phyloP scores from a whole-genome alignment of 2,797 vertebrate species.

The Thalassophryne amazonica region DNA sequence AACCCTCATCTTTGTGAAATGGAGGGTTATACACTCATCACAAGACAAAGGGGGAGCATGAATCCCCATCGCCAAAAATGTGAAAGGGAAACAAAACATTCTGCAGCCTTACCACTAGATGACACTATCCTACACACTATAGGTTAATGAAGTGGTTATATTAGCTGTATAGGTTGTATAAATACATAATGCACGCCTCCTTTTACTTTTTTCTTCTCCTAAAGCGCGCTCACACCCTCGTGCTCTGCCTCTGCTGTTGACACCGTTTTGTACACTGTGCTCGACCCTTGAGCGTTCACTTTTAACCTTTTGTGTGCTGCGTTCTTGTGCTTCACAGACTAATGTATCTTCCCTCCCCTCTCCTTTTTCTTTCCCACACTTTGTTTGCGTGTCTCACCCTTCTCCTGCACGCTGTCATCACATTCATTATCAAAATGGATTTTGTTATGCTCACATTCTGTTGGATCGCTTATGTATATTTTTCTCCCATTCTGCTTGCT shows the following conservation, averaged over 20 bases:
- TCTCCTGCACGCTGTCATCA: constrained; percentile 38
- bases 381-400: constrained; percentile 14
- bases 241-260: constrained; percentile 31
- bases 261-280: constrained; percentile 45
- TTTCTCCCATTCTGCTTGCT: not conserved
- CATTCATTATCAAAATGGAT: constrained; percentile 30
- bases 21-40: too few relatives aligned
- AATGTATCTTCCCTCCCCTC: constrained; percentile 67
- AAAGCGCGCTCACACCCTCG: constrained; percentile 23
- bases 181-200: constrained; percentile 37
- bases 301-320: constrained; percentile 49
- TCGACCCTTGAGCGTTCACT: constrained; percentile 56
- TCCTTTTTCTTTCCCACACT: constrained; percentile 52
- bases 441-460: constrained; percentile 2
- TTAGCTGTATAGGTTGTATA: not conserved
- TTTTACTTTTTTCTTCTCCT: constrained; percentile 6
- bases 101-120: too few relatives aligned
- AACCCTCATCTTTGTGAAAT: too few relatives aligned
- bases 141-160: too few relatives aligned
- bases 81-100: too few relatives aligned
- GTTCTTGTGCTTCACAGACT: constrained; percentile 57
- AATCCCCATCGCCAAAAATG: too few relatives aligned
- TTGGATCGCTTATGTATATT: not conserved
- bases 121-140: too few relatives aligned
- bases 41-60: too few relatives aligned